A percentile compares a stretch with the other conserved stretches of the same genome.
Evolutionary conservation across 2,888 invertebrate species (phyloP).

Genomic region (Lasioglossum malachurum): DNA sequence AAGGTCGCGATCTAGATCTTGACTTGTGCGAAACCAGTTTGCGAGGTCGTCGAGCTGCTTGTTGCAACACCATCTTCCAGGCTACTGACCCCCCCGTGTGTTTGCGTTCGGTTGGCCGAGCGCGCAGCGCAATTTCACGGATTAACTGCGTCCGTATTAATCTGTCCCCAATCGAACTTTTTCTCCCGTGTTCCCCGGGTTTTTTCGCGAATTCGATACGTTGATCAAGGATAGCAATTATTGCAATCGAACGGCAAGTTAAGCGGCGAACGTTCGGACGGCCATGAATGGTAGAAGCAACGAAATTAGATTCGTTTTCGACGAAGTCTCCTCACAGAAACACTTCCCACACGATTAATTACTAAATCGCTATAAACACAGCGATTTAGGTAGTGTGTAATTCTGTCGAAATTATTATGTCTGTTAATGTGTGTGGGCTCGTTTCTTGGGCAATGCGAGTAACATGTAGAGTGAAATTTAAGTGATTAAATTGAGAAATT

Average conservation of each 20-base stretch:
- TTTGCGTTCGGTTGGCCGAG: slow-evolving; percentile 21
- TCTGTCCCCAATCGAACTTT: slow-evolving; percentile 6
- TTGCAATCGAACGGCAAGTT: neutral
- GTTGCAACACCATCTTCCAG: slow-evolving; percentile 61
- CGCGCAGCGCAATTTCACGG: slow-evolving; percentile 29
- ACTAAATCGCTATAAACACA: neutral
- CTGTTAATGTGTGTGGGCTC: neutral
- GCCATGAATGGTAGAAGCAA: neutral
- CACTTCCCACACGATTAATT: neutral
- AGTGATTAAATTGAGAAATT: neutral
- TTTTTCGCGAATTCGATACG: neutral
- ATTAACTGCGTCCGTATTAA: slow-evolving; percentile 13
- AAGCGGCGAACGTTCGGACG: neutral
- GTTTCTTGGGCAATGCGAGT: neutral
- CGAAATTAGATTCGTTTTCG: neutral
- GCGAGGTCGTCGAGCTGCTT: slow-evolving; percentile 68
- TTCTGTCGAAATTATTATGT: neutral
- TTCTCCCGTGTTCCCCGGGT: neutral
- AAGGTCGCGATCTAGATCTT: slow-evolving; percentile 81
- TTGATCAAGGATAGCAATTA: slow-evolving; percentile 26
- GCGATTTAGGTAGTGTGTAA: neutral
- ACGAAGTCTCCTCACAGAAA: too few species aligned
- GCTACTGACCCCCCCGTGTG: slow-evolving; percentile 71
- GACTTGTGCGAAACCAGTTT: slow-evolving; percentile 79
- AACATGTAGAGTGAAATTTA: neutral